Percentiles rank a stretch among this genome's conserved stretches.
These are phyloP conservation scores for Globodera ellingtonae DNA, from an alignment of 1,140 invertebrate genomes.

Conservation along the genomic window DNA sequence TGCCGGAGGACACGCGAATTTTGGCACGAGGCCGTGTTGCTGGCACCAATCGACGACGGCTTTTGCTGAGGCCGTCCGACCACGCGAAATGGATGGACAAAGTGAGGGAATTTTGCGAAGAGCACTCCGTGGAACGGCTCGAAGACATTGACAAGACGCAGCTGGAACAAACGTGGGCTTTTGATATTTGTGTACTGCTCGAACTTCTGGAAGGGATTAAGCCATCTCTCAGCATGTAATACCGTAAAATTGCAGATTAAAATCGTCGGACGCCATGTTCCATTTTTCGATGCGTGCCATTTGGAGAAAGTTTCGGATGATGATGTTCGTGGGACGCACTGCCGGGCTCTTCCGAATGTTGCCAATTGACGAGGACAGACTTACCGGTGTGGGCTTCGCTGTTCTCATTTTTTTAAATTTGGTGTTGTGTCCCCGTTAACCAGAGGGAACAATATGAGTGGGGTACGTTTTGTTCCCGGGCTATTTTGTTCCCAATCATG, in stretches of 20 bases:
- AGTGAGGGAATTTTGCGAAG: constrained; percentile 14
- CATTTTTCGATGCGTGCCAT: not conserved
- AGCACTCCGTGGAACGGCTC: constrained; percentile 10
- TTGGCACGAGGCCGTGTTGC: constrained; percentile 2
- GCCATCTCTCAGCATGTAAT: not conserved
- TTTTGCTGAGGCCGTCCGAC: not conserved
- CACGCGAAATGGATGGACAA: constrained; percentile 4
- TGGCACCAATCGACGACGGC: not conserved
- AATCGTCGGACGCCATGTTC: not conserved
- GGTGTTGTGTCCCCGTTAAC: no score
- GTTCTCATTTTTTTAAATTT: not conserved
- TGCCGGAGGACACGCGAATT: constrained; percentile 23
- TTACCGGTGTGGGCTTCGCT: not conserved
- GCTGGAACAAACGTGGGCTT: constrained; percentile 17
- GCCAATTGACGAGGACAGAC: constrained; percentile 13
- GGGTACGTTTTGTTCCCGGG: not conserved
- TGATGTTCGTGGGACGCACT: constrained; percentile 17
- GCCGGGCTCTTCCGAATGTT: constrained; percentile 23
- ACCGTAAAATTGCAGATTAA: constrained; percentile 13
- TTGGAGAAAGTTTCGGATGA: not conserved
- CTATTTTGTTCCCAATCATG: not conserved
- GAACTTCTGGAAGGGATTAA: no score
- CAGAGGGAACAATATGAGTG: no score
- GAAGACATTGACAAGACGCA: constrained; percentile 12
- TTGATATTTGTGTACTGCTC: not conserved